Evolutionary conservation across 2,888 invertebrate species (phyloP), one percentile per base, ranked within the genome.

Genomic region (Andricus quercusramuli): DNA sequence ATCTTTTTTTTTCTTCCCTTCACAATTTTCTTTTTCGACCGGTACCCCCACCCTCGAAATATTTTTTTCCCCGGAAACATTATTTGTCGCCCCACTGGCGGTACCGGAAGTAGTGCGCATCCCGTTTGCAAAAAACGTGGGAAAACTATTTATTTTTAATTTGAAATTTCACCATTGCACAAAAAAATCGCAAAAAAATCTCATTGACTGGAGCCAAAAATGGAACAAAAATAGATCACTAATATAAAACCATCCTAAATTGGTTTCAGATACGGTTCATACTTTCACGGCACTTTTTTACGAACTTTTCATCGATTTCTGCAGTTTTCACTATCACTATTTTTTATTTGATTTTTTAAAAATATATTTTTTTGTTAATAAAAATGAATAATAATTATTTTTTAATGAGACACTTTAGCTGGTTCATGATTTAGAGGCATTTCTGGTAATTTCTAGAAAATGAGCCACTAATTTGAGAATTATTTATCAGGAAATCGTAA

Each of bases 61-160:
- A 29, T 29, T 74, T 13, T 15, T 32, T 29, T 74, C 74, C 0
- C 29, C 74, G 32, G 32, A 32, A 20, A 29, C 22, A 74, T n/a
- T 56, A 56, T 56, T 74, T n/a, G 74, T 29, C 51, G 74, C 74
- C 74, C 74, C 32, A n/a, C 29, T 74, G 74, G 56, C 74, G 51
- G 74, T 32, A 22, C 74, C 74, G 32, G 74, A 56, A 74, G 29
- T 56, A n/a, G 74, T 74, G n/a, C 56, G 51, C 74, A 74, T 74
- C 1, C 29, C 44, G 47, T 41, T 47, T 68, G 41, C 13, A 41
- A n/a, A 9, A 32, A 66, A 11, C 9, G 11, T 3, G 1, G 3
- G 41, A 66, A 67, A 41, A 22, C 11, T 67, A 37, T 67, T n/a
- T n/a, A 41, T 25, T 51, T 51, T 70, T 29, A 4, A 20, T 25